Evolutionary conservation across 2,113 vertebrate species (phyloP), one percentile per base, ranked within the genome.

Genomic region (Nothocercus nigrocapillus): DNA sequence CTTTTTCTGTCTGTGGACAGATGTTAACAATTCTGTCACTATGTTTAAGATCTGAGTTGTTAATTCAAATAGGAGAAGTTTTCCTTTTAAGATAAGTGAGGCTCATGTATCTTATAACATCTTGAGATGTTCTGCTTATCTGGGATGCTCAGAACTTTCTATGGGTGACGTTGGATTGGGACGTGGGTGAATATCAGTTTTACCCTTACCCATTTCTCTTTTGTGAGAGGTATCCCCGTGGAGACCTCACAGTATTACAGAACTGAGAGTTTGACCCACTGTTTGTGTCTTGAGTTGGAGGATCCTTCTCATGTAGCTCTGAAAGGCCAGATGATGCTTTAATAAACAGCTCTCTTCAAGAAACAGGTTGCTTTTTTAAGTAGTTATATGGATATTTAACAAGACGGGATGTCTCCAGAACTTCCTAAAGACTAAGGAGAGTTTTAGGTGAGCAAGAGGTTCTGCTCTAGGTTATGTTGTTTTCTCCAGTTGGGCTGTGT

Each of bases 251-350:
- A 54, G 4, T 3, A 22, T 13, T 32, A 11, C 25, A 64, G 38
- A 72, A 53, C 0, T 22, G 28, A 70, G 32, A 77, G 27, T 30
- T 63, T 59, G 56, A 16, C 45, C 8, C 28, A 4, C 2, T 28
- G 22, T 18, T 6, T 0, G 0, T 62, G 28, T 8, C 32, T 73
- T 16, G 15, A 44, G 5, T 10, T 76, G 24, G 30, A 34, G 82
- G 21, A 85, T 14, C 21, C 9, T 75, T 74, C 56, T 44, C 61
- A 27, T 1, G 7, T 2, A 59, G 7, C 11, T 53, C 18, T 42
- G 7, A 34, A 67, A 45, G 18, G 13, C 6, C 64, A n/a, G 22
- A 9, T 0, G 2, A 22, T 34, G 62, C 25, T 82, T 72, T 42
- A 72, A 51, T 25, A 40, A 63, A 38, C 2, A 3, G 34, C 2